Percentiles rank a stretch among this genome's conserved stretches.
These are phyloP conservation scores for Synanthedon formicaeformis DNA, from an alignment of 2,888 invertebrate species.

Conservation along the genomic window DNA sequence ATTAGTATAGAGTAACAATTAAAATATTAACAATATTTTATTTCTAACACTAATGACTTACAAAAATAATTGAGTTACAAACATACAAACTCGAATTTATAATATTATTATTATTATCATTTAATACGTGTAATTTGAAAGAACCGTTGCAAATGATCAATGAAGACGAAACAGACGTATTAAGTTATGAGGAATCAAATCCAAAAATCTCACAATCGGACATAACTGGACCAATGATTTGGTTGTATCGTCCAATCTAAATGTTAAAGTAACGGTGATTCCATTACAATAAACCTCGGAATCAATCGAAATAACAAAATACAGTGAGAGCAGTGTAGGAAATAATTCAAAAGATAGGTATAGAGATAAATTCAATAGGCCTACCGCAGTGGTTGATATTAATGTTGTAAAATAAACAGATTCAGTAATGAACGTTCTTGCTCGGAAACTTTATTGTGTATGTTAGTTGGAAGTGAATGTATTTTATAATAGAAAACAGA, in stretches of 20 bases:
- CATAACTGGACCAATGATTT: conserved; percentile 44
- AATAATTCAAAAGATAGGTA: conserved; percentile 36
- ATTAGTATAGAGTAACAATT: too few relatives aligned
- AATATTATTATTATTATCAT: too few relatives aligned
- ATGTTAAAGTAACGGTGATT: conserved; percentile 31
- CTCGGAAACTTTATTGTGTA: conserved; percentile 26
- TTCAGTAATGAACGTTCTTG: conserved; percentile 27
- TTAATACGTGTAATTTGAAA: too few relatives aligned
- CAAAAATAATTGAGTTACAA: too few relatives aligned
- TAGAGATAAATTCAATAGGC: conserved; percentile 41
- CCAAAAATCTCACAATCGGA: conserved; percentile 37
- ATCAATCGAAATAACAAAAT: conserved; percentile 38
- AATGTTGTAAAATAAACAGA: conserved; percentile 38
- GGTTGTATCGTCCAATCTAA: conserved; percentile 41
- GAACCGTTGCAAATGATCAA: too few relatives aligned
- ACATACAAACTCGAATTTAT: too few relatives aligned
- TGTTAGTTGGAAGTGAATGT: conserved; percentile 27
- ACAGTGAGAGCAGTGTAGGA: conserved; percentile 8
- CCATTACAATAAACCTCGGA: conserved; percentile 21
- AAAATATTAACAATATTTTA: too few relatives aligned
- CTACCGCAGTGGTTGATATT: conserved; percentile 33
- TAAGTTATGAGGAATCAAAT: conserved; percentile 25
- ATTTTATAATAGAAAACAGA: conserved; percentile 13
- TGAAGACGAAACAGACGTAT: background rate
- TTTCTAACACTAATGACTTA: too few relatives aligned